These are phyloP conservation scores for Porites lobata DNA, from an alignment of 92 coral and sea anemone species.

Conservation along the genomic window DNA sequence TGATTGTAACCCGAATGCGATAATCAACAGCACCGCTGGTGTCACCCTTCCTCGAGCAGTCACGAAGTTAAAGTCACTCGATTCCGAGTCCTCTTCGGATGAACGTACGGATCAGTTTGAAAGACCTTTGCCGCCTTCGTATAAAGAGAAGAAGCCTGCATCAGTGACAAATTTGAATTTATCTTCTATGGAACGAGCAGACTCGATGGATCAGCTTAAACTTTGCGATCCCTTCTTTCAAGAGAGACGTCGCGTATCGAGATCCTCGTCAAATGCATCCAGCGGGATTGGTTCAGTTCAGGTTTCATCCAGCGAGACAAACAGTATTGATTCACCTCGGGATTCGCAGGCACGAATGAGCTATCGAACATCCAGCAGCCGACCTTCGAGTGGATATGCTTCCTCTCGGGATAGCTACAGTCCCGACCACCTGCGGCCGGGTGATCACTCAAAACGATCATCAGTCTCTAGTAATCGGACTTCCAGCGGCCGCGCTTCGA, in stretches of 20 bases:
- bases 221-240: conserved; percentile 86
- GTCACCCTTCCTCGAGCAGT: conserved; percentile 71
- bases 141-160: conserved; percentile 42
- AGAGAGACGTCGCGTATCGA: conserved; percentile 56
- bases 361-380: conserved; percentile 73
- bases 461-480: conserved; percentile 79
- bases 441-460: conserved; percentile 55
- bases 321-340: conserved; percentile 84
- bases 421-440: conserved; percentile 2
- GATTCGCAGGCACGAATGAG: conserved; percentile 59
- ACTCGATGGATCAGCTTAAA: conserved; percentile 86
- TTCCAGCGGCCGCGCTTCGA: conserved; percentile 71
- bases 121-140: conserved; percentile 34
- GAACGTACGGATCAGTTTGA: conserved; percentile 44
- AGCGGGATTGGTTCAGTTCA: conserved; percentile 85
- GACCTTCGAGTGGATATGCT: conserved; percentile 67
- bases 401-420: conserved; percentile 62
- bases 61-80: conserved; percentile 73
- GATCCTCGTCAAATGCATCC: conserved; percentile 89
- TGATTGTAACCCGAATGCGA: conserved; percentile 33
- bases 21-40: conserved; percentile 49
- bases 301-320: conserved; percentile 91
- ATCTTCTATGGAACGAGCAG: conserved; percentile 47
- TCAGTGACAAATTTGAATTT: conserved; percentile 47
- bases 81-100: conserved; percentile 86